Evolutionary conservation across 2,888 invertebrate species (phyloP), one percentile per base, ranked within the genome.

Genomic region (Nudaria mundana): DNA sequence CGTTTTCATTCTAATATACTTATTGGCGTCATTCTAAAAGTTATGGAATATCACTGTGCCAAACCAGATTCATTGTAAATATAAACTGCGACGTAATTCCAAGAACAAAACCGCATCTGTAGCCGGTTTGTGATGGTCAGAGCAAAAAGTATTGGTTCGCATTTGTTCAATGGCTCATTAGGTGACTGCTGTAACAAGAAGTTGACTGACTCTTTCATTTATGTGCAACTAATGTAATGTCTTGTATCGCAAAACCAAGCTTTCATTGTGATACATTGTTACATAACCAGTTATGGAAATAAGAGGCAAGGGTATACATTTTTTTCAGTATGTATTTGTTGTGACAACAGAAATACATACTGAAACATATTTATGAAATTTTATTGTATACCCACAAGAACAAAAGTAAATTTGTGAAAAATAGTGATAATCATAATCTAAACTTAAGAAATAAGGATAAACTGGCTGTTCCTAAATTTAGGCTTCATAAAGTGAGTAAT

Each of bases 221-320:
- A 42, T 48, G 42, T 52, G 48, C 63, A n/a, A n/a, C n/a, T 37
- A 49, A 35, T 52, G n/a, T n/a, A 66, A 64, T 61, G 65, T 63
- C 40, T 53, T 14, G 40, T 47, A 46, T 44, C 44, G 49, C 50
- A 40, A 52, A 55, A 47, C 44, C 40, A 14, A 46, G 45, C 30
- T 30, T 48, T 50, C 37, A 48, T 49, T 41, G 44, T 36, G 28
- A 29, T 62, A 63, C 66, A 59, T 45, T 46, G 44, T 59, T 55
- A 54, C 46, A 37, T 50, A 59, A 63, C 56, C 40, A 25, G n/a
- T 24, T 5, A 30, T 30, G n/a, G n/a, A n/a, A n/a, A n/a, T n/a
- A 15, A 22, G 16, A 26, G 29, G 26, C 25, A 10, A 23, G 10
- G 24, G 15, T 24, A 24, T 13, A 10, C n/a, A n/a, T n/a, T n/a